phyloP scores from a whole-genome alignment of 1,140 invertebrate genomes.

The Drosophila pseudoananassae region DNA sequence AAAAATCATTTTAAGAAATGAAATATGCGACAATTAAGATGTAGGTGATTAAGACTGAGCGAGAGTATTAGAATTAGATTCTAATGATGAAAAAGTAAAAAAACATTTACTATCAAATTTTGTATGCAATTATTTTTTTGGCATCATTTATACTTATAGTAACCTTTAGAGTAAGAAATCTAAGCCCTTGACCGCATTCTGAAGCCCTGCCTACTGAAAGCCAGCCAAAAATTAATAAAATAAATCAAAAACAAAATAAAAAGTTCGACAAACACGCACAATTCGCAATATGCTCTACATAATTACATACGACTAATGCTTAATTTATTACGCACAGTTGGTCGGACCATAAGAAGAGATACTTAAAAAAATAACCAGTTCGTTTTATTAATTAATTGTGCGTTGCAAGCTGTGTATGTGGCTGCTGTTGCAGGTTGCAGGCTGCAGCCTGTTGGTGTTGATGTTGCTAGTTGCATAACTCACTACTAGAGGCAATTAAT shows the following conservation, averaged over 20 bases:
- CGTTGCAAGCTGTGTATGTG: not conserved
- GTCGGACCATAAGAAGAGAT: conserved; percentile 2
- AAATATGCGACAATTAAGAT: not conserved
- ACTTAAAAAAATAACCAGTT: conserved; percentile 9
- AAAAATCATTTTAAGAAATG: too few relatives aligned
- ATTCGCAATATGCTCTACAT: conserved; percentile 22
- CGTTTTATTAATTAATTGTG: conserved; percentile 48
- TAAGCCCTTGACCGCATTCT: conserved; percentile 26
- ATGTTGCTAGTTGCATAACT: conserved; percentile 11
- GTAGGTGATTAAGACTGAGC: not conserved
- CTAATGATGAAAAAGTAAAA: too few relatives aligned
- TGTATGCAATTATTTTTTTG: too few relatives aligned
- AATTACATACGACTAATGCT: conserved; percentile 24
- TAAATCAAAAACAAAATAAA: not conserved
- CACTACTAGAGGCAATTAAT: conserved; percentile 25
- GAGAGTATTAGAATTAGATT: too few relatives aligned
- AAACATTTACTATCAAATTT: too few relatives aligned
- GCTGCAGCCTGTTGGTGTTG: not conserved
- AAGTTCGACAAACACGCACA: not conserved
- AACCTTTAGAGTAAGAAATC: conserved; percentile 5
- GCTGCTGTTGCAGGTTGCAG: not conserved
- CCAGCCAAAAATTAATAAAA: not conserved
- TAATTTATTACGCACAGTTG: conserved; percentile 12
- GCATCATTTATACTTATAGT: too few relatives aligned
- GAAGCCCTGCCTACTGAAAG: conserved; percentile 1